phyloP scores from a whole-genome alignment of 2,797 vertebrate species.

The Onychomys arenicola region DNA sequence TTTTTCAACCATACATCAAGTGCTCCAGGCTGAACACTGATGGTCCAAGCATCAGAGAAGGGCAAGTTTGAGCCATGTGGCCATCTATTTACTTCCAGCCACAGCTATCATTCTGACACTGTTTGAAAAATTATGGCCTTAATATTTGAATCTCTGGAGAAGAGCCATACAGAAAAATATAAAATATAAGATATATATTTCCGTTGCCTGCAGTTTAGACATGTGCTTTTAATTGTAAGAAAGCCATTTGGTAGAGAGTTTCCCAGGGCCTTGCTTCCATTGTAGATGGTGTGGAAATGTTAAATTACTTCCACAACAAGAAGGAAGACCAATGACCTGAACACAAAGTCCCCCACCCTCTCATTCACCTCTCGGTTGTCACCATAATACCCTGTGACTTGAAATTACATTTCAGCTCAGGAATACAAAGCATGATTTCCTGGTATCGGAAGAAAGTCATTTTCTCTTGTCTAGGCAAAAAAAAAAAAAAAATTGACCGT shows the following conservation, averaged over 20 bases:
- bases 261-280: background rate
- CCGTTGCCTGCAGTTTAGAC: slow-evolving; percentile 31
- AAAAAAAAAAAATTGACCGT: slow-evolving; percentile 61
- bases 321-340: background rate
- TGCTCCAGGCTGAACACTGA: background rate
- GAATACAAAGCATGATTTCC: background rate
- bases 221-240: slow-evolving; percentile 71
- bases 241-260: background rate
- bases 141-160: slow-evolving; percentile 69
- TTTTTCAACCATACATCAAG: background rate
- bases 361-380: background rate
- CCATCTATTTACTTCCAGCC: background rate
- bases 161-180: slow-evolving; percentile 56
- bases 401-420: slow-evolving; percentile 24
- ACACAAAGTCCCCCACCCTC: background rate
- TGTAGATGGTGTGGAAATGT: background rate
- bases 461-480: background rate
- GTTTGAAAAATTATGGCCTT: slow-evolving; percentile 65
- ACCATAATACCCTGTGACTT: background rate
- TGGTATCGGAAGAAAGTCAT: slow-evolving; percentile 41
- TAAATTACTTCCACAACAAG: background rate
- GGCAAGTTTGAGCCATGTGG: background rate
- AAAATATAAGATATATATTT: slow-evolving; percentile 61
- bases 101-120: background rate
- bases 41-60: background rate